Percentiles rank a stretch among this genome's conserved stretches.
These are phyloP conservation scores for Intellagama lesueurii DNA, from an alignment of 2,797 vertebrate species.

Conservation along the genomic window DNA sequence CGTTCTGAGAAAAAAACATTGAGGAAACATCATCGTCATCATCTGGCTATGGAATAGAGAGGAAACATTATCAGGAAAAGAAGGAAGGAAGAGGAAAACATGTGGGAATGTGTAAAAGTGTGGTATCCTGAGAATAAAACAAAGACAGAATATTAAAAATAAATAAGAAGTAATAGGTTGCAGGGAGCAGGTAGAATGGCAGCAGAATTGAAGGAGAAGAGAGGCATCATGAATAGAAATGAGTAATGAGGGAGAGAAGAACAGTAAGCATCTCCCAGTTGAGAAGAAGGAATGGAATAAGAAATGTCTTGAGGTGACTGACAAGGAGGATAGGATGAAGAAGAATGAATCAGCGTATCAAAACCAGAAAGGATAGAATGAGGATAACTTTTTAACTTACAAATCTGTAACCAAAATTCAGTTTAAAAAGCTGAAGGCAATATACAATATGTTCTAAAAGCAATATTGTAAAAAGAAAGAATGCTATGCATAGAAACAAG, in stretches of 20 bases:
- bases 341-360: not conserved
- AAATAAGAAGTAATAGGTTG: not conserved
- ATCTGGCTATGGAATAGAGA: too few relatives aligned
- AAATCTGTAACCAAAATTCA: too few relatives aligned
- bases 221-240: not conserved
- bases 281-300: not conserved
- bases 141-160: too few relatives aligned
- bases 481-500: too few relatives aligned
- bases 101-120: not conserved
- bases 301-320: not conserved
- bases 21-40: not conserved
- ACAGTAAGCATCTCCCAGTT: too few relatives aligned
- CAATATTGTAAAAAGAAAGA: too few relatives aligned
- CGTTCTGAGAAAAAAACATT: too few relatives aligned
- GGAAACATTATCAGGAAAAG: not conserved
- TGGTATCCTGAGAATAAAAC: not conserved
- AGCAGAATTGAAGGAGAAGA: not conserved
- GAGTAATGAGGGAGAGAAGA: too few relatives aligned
- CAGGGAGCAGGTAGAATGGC: not conserved
- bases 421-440: too few relatives aligned
- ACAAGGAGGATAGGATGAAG: not conserved
- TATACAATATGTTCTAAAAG: too few relatives aligned
- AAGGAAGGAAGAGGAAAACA: not conserved
- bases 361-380: too few relatives aligned
- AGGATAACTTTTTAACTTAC: too few relatives aligned